Conservation (phyloP, 2,888 invertebrate genomes). For the Eristalis tenax region DNA sequence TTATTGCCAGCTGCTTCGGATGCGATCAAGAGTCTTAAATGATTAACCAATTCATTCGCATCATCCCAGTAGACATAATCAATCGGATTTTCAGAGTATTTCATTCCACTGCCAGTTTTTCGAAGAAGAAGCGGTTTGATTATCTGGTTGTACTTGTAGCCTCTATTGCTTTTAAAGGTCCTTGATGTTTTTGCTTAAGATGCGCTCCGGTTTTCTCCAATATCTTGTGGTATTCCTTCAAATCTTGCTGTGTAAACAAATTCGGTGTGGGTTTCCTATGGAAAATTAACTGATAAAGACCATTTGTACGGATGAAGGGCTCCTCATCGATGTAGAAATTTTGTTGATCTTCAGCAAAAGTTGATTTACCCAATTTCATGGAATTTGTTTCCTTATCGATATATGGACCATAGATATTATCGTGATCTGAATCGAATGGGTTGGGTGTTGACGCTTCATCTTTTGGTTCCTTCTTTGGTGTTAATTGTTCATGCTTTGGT, state of each 20-base stretch:
- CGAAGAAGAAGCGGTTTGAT: no score
- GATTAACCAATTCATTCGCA: constrained; percentile 67
- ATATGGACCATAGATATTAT: constrained; percentile 15
- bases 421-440: neutral
- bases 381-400: neutral
- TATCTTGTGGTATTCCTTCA: neutral
- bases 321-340: neutral
- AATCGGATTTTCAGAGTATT: no score
- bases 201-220: neutral
- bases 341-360: neutral
- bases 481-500: no score
- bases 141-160: neutral
- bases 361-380: neutral
- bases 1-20: constrained; percentile 19
- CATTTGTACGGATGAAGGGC: neutral
- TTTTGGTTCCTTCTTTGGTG: no score
- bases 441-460: no score
- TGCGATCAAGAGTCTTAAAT: constrained; percentile 71
- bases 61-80: no score
- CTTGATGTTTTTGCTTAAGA: neutral
- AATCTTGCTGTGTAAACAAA: neutral
- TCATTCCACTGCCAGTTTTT: no score
- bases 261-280: neutral
- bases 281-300: neutral
- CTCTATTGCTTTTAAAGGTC: neutral